A percentile compares a stretch with the other conserved stretches of the same genome.
These are phyloP conservation scores for Agriopis leucophaearia DNA, from an alignment of 2,888 invertebrate genomes.

Conservation along the genomic window DNA sequence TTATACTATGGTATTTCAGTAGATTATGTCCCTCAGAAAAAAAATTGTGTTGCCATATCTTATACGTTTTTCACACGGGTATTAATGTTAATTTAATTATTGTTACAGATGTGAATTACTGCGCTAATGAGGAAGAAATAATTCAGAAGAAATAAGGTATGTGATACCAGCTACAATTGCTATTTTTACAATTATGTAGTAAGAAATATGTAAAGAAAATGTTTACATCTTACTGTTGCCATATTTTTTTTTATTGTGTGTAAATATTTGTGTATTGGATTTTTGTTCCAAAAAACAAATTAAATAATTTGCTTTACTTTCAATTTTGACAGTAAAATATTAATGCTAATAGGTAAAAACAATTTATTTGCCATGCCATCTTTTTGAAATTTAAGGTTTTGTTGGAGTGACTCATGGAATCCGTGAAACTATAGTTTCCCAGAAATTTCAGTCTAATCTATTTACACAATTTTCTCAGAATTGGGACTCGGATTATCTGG, in stretches of 20 bases:
- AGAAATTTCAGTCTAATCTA: slow-evolving; percentile 1
- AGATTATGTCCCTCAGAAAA: neutral
- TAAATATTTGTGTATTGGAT: too few species aligned
- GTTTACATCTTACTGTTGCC: too few species aligned
- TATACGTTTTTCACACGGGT: slow-evolving; percentile 3
- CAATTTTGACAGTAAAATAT: too few species aligned
- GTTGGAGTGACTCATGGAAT: too few species aligned
- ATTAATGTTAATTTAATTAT: neutral
- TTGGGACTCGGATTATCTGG: slow-evolving; percentile 1
- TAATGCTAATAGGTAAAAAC: too few species aligned
- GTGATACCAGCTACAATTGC: neutral
- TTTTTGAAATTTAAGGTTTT: too few species aligned
- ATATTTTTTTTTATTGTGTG: too few species aligned
- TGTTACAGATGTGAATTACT: slow-evolving; percentile 54
- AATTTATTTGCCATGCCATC: too few species aligned
- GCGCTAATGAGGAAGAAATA: slow-evolving; percentile 40
- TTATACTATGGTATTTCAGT: too few species aligned
- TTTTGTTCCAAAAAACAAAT: too few species aligned
- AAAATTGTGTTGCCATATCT: neutral
- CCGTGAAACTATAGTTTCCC: neutral
- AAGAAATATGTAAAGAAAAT: neutral
- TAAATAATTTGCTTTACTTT: too few species aligned
- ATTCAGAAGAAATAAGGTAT: slow-evolving; percentile 48
- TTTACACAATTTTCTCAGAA: neutral
- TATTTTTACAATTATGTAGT: neutral